These are phyloP conservation scores for Ameiurus melas DNA, from an alignment of 2,113 vertebrate genomes.

Conservation along the genomic window DNA sequence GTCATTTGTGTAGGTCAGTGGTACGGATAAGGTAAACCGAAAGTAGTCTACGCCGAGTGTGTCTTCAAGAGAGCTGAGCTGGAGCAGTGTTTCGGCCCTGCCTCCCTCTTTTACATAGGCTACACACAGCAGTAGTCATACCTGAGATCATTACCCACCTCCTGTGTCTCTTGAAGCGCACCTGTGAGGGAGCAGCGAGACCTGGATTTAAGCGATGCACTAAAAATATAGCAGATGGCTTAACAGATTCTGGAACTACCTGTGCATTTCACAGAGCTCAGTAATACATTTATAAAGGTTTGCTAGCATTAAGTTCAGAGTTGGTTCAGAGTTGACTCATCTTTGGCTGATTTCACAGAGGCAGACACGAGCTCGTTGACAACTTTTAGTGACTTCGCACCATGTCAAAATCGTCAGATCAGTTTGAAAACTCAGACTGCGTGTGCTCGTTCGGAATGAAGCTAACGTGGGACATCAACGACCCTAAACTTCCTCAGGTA, in stretches of 20 bases:
- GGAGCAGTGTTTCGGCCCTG: constrained; percentile 47
- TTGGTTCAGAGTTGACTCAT: constrained; percentile 30
- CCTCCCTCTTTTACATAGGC: constrained; percentile 55
- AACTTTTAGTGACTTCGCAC: neutral
- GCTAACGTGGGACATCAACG: constrained; percentile 95
- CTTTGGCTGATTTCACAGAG: neutral
- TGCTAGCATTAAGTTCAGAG: neutral
- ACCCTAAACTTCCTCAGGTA: constrained; percentile 93
- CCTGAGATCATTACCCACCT: constrained; percentile 47
- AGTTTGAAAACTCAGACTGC: constrained; percentile 65
- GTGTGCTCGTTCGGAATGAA: constrained; percentile 77
- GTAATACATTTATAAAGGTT: neutral
- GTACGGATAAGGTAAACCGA: constrained; percentile 48
- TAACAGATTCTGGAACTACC: neutral
- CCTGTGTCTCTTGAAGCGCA: constrained; percentile 36
- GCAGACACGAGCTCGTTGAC: neutral
- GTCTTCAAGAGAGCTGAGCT: constrained; percentile 38
- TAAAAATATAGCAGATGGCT: neutral
- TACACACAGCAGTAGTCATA: constrained; percentile 25
- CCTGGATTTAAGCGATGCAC: constrained; percentile 37
- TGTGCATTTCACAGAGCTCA: neutral
- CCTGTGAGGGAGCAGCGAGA: constrained; percentile 21
- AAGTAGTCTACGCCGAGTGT: constrained; percentile 30
- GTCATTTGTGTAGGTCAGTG: constrained; percentile 48
- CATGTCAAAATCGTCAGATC: constrained; percentile 71